Evolutionary conservation across 2,888 invertebrate species (phyloP), one percentile per base, ranked within the genome.

Genomic region (Anarsia innoxiella): DNA sequence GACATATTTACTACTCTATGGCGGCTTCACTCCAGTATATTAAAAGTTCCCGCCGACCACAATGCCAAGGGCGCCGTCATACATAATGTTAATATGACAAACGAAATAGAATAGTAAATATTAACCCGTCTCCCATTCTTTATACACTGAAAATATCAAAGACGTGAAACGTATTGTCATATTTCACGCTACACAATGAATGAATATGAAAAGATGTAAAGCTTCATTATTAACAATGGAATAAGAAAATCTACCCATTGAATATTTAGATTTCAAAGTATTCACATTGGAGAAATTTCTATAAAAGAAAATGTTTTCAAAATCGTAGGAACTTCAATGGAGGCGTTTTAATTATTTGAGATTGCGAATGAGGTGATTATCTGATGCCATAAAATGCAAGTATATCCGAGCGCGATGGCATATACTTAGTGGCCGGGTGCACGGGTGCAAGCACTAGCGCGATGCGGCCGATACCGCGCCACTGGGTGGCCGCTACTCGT

Each of bases 401-500:
- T 56, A 59, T 58, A 66, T 58, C 62, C 59, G 61, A 61, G 56
- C 53, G 52, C 51, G 48, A 40, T 52, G 48, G n/a, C n/a, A n/a
- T n/a, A n/a, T n/a, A n/a, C n/a, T n/a, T n/a, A n/a, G n/a, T n/a
- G n/a, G n/a, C n/a, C n/a, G n/a, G n/a, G n/a, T n/a, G n/a, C n/a
- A n/a, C n/a, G n/a, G n/a, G n/a, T n/a, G n/a, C n/a, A n/a, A n/a
- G n/a, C n/a, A n/a, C n/a, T n/a, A 56, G 59, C 54, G 50, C 56
- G 59, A 50, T 55, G 57, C 31, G 44, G 45, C 49, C 51, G 58
- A 54, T 55, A 54, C 48, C 53, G 48, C 56, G 49, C 52, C 54
- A 53, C 64, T 69, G 72, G 82, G 83, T 83, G 84, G 83, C 69
- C 83, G 79, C 84, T 83, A 80, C 84, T 80, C 71, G 83, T 84